Base-by-base conservation (phyloP, 2,113 vertebrate species). In the Oncorhynchus clarkii region DNA sequence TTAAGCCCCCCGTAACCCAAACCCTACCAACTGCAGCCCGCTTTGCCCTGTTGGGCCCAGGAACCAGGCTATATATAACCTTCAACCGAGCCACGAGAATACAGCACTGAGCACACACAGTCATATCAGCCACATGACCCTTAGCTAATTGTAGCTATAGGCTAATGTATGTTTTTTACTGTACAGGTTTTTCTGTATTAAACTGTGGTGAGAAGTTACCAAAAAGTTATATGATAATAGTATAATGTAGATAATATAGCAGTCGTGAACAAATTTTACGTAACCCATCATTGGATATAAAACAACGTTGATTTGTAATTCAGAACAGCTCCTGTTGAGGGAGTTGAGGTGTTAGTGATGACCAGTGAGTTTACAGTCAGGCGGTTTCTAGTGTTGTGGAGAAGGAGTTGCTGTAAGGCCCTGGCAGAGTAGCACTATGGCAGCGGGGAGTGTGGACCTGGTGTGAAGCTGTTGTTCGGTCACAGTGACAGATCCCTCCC, bases 1-100 rank as follows among this genome's bases (percentile, higher is more conserved):
- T 85, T 86, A 88, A 89, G 83, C 81, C 84, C 76, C 67, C 57
- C 20, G 76, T 84, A 87, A 88, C 84, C 76, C 76, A 85, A 84
- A 80, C 74, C 84, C 76, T 5, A 72, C 64, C 86, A 80, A 81
- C 80, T 83, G 82, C 68, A 62, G 71, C 62, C 73, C 39, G 0
- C 39, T 12, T 45, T 48, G 72, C 67, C 73, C 78, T 79, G 73
- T 45, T 72, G 84, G 34, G 74, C 67, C 54, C 70, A 13, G 69
- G n/a, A 57, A 77, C 67, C 0, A 5, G 65, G 70, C 71, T 82
- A 86, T 79, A 81, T 80, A 74, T 79, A 81, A 66, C 85, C 80
- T 88, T 87, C 81, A 86, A 68, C 73, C 54, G 54, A 71, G 75
- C 74, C 67, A 60, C 39, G 64, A 76, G 74, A 80, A 77, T 78